phyloP scores from a whole-genome alignment of 2,888 invertebrate genomes.

The Melieria picta region DNA sequence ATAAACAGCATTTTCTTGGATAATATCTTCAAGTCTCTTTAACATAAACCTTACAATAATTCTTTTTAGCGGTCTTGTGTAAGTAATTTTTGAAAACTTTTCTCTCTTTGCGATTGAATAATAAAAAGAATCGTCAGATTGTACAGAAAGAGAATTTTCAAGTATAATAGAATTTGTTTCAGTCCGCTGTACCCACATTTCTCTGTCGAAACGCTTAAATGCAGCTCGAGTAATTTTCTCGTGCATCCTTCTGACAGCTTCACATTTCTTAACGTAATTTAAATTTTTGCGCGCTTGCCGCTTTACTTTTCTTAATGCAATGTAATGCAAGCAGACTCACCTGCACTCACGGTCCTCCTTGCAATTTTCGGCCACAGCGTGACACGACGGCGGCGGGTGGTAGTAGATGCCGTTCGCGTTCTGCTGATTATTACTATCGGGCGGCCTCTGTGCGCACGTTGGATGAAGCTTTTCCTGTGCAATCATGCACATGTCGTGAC shows the following conservation, averaged over 20 bases:
- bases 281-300: not conserved
- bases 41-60: no score
- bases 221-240: not conserved
- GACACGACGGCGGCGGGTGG: slow-evolving; percentile 84
- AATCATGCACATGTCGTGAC: slow-evolving; percentile 86
- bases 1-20: no score
- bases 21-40: no score
- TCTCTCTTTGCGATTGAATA: no score
- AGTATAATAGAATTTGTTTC: no score
- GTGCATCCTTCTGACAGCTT: not conserved
- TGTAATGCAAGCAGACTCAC: slow-evolving; percentile 67
- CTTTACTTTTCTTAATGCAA: not conserved
- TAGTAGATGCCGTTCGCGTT: slow-evolving; percentile 67
- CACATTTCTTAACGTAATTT: not conserved
- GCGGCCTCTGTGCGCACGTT: slow-evolving; percentile 84
- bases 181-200: no score
- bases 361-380: slow-evolving; percentile 84
- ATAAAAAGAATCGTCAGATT: no score
- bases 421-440: slow-evolving; percentile 69
- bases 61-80: no score
- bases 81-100: no score
- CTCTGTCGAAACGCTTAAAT: no score
- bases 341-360: slow-evolving; percentile 85
- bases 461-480: slow-evolving; percentile 92
- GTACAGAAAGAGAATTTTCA: no score